Evolutionary conservation across 2,113 vertebrate species (phyloP).

Genomic region (Caranx ignobilis): DNA sequence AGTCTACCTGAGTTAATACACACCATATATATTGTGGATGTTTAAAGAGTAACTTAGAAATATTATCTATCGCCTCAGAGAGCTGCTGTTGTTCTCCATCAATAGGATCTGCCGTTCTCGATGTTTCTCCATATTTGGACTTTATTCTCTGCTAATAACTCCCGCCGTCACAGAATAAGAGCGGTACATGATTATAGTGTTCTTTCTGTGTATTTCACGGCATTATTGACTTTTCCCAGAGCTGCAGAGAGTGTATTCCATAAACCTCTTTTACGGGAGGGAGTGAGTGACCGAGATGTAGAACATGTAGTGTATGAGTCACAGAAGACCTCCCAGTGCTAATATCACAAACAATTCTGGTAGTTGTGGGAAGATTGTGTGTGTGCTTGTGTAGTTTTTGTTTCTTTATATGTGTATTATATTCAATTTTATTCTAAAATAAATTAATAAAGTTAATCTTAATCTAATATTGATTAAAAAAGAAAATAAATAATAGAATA

Average conservation of each 20-base stretch:
- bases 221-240: constrained; percentile 48
- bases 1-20: no score
- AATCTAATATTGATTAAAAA: no score
- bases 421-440: no score
- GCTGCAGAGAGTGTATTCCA: constrained; percentile 34
- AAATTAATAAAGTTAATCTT: no score
- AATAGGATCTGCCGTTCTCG: neutral
- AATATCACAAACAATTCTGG: neutral
- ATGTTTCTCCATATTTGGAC: constrained; percentile 11
- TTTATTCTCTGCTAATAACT: constrained; percentile 50
- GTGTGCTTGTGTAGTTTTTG: neutral
- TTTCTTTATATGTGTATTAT: neutral
- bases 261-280: constrained; percentile 26
- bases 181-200: constrained; percentile 45
- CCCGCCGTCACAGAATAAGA: constrained; percentile 4
- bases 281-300: neutral
- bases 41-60: no score
- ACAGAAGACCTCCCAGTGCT: constrained; percentile 5
- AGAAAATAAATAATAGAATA: no score
- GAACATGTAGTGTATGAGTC: constrained; percentile 30
- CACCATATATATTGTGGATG: no score
- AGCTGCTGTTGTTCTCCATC: constrained; percentile 30
- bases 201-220: constrained; percentile 44
- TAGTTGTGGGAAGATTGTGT: constrained; percentile 38
- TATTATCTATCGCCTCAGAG: neutral